Conservation (phyloP, 2,113 vertebrate species). For the Perognathus longimembris region DNA sequence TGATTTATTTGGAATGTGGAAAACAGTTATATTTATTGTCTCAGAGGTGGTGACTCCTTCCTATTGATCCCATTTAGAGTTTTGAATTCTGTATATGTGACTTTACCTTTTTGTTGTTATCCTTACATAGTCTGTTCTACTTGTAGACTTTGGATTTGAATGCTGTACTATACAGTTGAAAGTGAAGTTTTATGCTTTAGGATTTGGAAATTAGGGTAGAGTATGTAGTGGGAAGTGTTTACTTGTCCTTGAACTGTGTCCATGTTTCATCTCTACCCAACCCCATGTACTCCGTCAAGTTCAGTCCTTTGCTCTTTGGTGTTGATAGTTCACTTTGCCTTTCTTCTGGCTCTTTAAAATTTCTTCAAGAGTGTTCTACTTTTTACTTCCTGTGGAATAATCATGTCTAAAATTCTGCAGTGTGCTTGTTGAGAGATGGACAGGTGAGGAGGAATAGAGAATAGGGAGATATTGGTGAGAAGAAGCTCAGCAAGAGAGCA, state of each 20-base stretch:
- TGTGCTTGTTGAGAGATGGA: not conserved
- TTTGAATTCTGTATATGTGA: not conserved
- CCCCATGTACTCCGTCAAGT: not conserved
- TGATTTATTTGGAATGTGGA: constrained; percentile 11
- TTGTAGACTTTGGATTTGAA: not conserved
- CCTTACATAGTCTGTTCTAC: not conserved
- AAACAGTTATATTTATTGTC: constrained; percentile 39
- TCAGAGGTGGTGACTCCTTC: constrained; percentile 7
- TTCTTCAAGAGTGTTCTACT: not conserved
- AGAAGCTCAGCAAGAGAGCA: not conserved
- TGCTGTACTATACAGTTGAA: not conserved
- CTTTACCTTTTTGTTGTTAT: not conserved
- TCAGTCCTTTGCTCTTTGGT: constrained; percentile 1
- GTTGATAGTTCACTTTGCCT: not conserved
- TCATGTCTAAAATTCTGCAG: constrained; percentile 1
- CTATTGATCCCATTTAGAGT: not conserved
- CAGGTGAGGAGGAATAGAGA: not conserved
- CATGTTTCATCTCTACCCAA: not conserved
- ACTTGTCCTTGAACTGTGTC: not conserved
- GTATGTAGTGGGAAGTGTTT: constrained; percentile 40
- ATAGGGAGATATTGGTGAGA: not conserved
- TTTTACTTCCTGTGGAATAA: not conserved
- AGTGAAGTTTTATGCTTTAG: constrained; percentile 41
- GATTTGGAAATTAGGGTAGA: constrained; percentile 41
- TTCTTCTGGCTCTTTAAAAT: not conserved